phyloP scores from a whole-genome alignment of 2,113 vertebrate genomes.

The Megaleporinus macrocephalus region DNA sequence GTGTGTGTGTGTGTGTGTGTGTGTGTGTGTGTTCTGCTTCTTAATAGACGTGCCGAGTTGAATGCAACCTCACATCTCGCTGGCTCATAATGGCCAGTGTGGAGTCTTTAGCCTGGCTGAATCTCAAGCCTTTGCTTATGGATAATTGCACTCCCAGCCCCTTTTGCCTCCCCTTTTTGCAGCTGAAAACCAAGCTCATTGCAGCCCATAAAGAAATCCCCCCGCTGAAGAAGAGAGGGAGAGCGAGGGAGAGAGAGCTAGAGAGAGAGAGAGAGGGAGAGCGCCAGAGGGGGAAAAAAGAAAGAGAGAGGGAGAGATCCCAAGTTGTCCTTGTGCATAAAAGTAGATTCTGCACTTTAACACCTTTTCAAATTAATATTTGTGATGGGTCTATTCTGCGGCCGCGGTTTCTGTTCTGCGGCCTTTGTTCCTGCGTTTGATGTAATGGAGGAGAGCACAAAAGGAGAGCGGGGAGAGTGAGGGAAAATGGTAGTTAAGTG shows the following conservation, averaged over 20 bases:
- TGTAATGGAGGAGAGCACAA: constrained; percentile 99
- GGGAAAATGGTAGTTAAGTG: constrained; percentile 99
- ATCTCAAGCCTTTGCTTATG: constrained; percentile 97
- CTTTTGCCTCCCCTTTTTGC: constrained; percentile 92
- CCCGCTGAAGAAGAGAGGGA: constrained; percentile 64
- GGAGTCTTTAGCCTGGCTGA: constrained; percentile 93
- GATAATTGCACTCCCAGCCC: constrained; percentile 99
- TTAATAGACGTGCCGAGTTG: constrained; percentile 83
- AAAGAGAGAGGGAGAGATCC: constrained; percentile 82
- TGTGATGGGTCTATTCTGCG: constrained; percentile 99
- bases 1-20: constrained; percentile 57
- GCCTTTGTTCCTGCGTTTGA: constrained; percentile 99
- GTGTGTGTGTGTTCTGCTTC: constrained; percentile 78
- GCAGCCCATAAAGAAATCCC: constrained; percentile 94
- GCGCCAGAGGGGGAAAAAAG: constrained; percentile 53
- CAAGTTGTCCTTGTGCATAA: constrained; percentile 99
- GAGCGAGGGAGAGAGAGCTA: constrained; percentile 55
- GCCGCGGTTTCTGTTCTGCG: constrained; percentile 97
- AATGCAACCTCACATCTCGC: constrained; percentile 88
- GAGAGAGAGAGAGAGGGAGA: constrained; percentile 53
- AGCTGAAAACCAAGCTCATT: constrained; percentile 99
- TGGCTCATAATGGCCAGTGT: constrained; percentile 88
- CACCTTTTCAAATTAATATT: constrained; percentile 99
- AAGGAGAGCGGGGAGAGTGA: constrained; percentile 99
- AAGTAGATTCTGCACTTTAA: constrained; percentile 99